phyloP scores from a whole-genome alignment of 2,113 vertebrate species.

The Calyptomena viridis region DNA sequence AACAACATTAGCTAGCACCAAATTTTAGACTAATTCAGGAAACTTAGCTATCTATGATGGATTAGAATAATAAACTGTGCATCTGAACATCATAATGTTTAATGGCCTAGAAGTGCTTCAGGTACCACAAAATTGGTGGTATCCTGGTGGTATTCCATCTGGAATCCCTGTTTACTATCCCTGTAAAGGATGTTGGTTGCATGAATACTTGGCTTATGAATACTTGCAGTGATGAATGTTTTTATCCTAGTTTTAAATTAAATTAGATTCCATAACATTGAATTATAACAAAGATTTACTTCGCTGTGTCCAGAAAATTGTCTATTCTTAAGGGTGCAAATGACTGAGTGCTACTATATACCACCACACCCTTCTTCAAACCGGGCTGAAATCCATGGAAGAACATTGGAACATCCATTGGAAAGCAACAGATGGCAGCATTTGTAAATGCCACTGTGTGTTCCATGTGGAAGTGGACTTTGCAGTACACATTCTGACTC shows the following conservation, averaged over 20 bases:
- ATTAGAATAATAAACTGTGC: not conserved
- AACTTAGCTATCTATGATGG: not conserved
- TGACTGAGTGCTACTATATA: not conserved
- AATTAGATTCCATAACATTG: not conserved
- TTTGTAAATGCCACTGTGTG: not conserved
- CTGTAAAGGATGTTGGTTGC: not conserved
- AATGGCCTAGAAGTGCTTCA: not conserved
- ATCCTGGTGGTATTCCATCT: not conserved
- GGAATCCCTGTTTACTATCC: not conserved
- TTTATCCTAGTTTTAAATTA: not conserved
- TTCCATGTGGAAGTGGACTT: not conserved
- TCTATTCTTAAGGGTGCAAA: not conserved
- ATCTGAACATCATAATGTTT: not conserved
- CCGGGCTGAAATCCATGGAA: not conserved
- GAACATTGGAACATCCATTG: not conserved
- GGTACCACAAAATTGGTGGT: not conserved
- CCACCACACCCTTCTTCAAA: not conserved
- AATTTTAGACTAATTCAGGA: not conserved
- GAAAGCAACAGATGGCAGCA: not conserved
- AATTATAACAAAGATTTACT: not conserved
- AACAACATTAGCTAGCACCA: not conserved
- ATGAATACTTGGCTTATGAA: not conserved
- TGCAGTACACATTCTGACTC: not conserved
- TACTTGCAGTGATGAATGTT: not conserved
- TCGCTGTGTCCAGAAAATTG: not conserved